These are phyloP conservation scores for Neelides folsomi DNA, from an alignment of 2,888 invertebrate species.

Conservation along the genomic window DNA sequence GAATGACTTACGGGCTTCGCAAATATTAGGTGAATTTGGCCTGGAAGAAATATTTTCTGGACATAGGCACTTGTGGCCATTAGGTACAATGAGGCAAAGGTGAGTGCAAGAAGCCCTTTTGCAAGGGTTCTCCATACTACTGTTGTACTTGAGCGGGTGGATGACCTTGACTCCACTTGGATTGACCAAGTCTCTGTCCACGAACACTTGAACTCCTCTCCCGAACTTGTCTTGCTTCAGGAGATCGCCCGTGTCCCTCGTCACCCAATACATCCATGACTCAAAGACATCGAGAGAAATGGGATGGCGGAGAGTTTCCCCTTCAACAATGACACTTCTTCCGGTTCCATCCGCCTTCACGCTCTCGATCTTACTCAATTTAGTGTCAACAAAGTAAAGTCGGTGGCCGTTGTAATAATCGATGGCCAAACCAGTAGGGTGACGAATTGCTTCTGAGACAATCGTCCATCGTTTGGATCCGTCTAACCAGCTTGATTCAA, in stretches of 20 bases:
- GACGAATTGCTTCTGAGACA: slow-evolving; percentile 65
- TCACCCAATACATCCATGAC: slow-evolving; percentile 84
- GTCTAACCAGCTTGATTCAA: slow-evolving; percentile 94
- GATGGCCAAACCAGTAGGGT: slow-evolving; percentile 77
- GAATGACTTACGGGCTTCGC: slow-evolving; percentile 55
- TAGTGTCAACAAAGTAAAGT: slow-evolving; percentile 91
- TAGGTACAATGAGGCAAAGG: slow-evolving; percentile 79
- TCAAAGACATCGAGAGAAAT: slow-evolving; percentile 87
- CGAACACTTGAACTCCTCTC: slow-evolving; percentile 68
- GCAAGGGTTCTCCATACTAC: slow-evolving; percentile 55
- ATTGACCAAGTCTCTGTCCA: slow-evolving; percentile 70
- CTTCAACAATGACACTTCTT: slow-evolving; percentile 56
- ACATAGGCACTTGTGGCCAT: slow-evolving; percentile 77
- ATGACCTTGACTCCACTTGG: slow-evolving; percentile 78
- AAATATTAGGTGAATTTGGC: slow-evolving; percentile 46
- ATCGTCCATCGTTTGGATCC: slow-evolving; percentile 73
- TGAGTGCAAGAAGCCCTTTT: slow-evolving; percentile 67
- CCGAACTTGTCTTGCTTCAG: slow-evolving; percentile 92
- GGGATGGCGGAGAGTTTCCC: slow-evolving; percentile 57
- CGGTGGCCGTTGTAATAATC: slow-evolving; percentile 80
- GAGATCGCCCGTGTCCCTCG: slow-evolving; percentile 72
- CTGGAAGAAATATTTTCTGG: slow-evolving; percentile 53
- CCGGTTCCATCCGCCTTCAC: slow-evolving; percentile 68
- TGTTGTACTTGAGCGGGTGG: slow-evolving; percentile 71
- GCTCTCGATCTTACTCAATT: slow-evolving; percentile 75